Percentiles rank a stretch among this genome's conserved stretches.
Evolutionary conservation across 92 coral and sea anemone genomes (phyloP).

Genomic region (Porites rus): DNA sequence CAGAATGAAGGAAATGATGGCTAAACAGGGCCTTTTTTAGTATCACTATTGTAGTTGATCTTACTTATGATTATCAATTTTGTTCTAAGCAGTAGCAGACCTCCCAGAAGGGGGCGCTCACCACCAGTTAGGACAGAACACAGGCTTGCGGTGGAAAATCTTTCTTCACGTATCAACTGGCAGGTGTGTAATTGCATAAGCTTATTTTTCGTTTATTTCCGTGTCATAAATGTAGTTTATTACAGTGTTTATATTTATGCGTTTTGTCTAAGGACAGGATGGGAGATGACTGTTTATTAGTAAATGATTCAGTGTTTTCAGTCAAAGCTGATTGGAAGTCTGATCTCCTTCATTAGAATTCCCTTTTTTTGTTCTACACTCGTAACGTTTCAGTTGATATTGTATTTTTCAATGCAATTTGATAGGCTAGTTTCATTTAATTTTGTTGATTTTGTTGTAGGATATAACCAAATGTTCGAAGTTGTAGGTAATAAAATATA

Average conservation of each 20-base stretch:
- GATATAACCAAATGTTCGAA: too few species aligned
- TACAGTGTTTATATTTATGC: too few species aligned
- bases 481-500: background rate
- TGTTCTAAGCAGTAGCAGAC: constrained; percentile 3
- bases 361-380: background rate
- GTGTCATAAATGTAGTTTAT: background rate
- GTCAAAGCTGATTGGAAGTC: background rate
- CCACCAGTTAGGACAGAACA: constrained; percentile 97
- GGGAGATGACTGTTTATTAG: background rate
- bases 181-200: constrained; percentile 71
- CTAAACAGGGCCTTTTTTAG: too few species aligned
- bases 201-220: background rate
- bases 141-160: constrained; percentile 94
- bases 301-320: background rate
- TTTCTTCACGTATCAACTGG: constrained; percentile 96
- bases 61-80: too few species aligned
- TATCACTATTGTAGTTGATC: too few species aligned
- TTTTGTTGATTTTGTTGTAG: too few species aligned
- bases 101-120: constrained; percentile 78
- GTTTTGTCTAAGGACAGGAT: background rate
- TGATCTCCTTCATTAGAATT: background rate
- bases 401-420: background rate
- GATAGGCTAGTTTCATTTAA: background rate
- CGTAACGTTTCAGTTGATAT: background rate
- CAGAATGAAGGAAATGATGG: too few species aligned